Percentiles rank a stretch among this genome's conserved stretches.
Conservation (phyloP, 64 coral and sea anemone genomes). For the Montipora foliosa region DNA sequence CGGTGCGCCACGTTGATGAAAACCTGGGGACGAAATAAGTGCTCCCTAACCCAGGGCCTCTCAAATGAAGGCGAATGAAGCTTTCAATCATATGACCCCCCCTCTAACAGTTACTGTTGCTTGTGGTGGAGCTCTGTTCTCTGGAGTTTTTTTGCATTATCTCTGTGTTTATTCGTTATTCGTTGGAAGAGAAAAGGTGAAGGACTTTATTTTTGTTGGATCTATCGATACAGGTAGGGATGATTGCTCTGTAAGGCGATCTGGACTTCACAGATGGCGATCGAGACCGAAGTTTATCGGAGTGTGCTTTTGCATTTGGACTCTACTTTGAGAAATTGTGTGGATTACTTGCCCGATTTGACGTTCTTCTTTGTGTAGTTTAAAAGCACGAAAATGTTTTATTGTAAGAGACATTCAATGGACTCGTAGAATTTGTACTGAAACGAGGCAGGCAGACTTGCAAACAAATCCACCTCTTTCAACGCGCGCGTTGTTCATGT, state of each 20-base stretch:
- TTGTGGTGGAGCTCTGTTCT: neutral
- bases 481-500: no score
- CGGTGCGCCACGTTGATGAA: no score
- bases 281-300: neutral
- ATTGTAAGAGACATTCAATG: neutral
- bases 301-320: neutral
- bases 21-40: no score
- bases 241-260: slow-evolving; percentile 41
- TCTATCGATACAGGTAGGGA: slow-evolving; percentile 50
- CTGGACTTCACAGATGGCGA: slow-evolving; percentile 20
- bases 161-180: neutral
- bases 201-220: slow-evolving; percentile 45
- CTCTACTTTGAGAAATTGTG: neutral
- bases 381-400: neutral
- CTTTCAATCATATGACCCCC: neutral
- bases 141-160: neutral
- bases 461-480: neutral
- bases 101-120: neutral
- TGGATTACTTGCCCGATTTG: slow-evolving; percentile 23
- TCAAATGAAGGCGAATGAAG: neutral
- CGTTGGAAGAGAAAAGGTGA: slow-evolving; percentile 29
- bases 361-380: neutral
- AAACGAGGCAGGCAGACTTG: no score
- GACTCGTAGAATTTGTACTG: neutral
- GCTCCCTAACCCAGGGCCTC: neutral